phyloP scores from a whole-genome alignment of 1,140 invertebrate genomes.

The Papilio polytes region DNA sequence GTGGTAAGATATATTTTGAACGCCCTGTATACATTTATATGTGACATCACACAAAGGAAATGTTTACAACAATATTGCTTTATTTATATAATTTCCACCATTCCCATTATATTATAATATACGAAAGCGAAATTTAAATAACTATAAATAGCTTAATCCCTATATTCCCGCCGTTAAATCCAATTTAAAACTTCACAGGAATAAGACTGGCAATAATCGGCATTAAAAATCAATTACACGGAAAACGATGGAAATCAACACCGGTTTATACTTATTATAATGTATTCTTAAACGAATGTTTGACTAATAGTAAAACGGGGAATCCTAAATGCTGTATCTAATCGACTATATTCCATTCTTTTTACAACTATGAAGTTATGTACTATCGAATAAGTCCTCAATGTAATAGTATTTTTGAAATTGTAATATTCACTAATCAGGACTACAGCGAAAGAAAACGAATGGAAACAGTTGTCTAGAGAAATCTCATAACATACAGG shows the following conservation, averaged over 20 bases:
- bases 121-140: slow-evolving; percentile 57
- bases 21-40: slow-evolving; percentile 59
- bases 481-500: slow-evolving; percentile 47
- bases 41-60: slow-evolving; percentile 51
- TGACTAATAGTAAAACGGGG: slow-evolving; percentile 58
- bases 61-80: slow-evolving; percentile 55
- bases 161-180: slow-evolving; percentile 54
- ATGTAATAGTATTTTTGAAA: not conserved
- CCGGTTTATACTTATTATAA: slow-evolving; percentile 53
- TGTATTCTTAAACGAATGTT: slow-evolving; percentile 56
- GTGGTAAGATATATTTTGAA: slow-evolving; percentile 54
- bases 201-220: slow-evolving; percentile 55
- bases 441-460: slow-evolving; percentile 36
- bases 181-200: slow-evolving; percentile 30
- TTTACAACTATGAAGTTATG: slow-evolving; percentile 49
- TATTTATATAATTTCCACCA: slow-evolving; percentile 45
- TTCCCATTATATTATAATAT: slow-evolving; percentile 38
- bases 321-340: slow-evolving; percentile 75
- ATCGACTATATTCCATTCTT: slow-evolving; percentile 59
- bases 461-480: slow-evolving; percentile 38
- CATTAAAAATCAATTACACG: slow-evolving; percentile 43
- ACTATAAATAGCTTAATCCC: slow-evolving; percentile 58
- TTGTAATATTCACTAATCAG: slow-evolving; percentile 1
- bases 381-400: not conserved
- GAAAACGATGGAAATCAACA: slow-evolving; percentile 60